Conservation (phyloP, 2,113 vertebrate species). For the Oreochromis spilurus region DNA sequence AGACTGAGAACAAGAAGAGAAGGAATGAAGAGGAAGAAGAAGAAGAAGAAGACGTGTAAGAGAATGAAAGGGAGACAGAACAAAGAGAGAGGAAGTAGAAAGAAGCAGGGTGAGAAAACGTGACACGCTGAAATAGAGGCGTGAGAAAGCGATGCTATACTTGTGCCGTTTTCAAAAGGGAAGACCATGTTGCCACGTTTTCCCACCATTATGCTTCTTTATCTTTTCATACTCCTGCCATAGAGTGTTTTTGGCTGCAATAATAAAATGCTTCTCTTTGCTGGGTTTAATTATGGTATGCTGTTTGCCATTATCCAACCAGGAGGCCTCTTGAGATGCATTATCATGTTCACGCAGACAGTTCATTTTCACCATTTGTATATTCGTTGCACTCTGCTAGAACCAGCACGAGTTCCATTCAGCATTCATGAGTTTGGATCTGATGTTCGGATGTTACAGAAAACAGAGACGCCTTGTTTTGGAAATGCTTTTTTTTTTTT, state of each 20-base stretch:
- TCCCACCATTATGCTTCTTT: not conserved
- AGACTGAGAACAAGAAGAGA: not conserved
- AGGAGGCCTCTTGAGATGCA: not conserved
- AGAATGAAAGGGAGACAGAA: not conserved
- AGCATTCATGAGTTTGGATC: not conserved
- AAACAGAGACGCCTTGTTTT: not conserved
- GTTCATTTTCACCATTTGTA: not conserved
- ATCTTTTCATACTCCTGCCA: not conserved
- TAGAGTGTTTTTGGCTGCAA: not conserved
- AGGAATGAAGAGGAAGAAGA: not conserved
- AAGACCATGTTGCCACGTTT: not conserved
- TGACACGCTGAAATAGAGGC: not conserved
- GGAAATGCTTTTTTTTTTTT: not conserved
- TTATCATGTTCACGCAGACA: not conserved
- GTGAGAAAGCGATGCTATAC: not conserved
- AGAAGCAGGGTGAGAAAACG: not conserved
- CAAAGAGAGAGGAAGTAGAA: not conserved
- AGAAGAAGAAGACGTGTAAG: not conserved
- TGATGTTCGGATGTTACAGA: not conserved
- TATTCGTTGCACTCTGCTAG: not conserved
- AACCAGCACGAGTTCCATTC: not conserved
- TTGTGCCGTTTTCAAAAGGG: not conserved
- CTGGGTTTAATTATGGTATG: not conserved
- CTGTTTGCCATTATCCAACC: not conserved
- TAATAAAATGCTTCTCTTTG: not conserved